Evolutionary conservation across 2,797 vertebrate species (phyloP).

Genomic region (Alauda arvensis): DNA sequence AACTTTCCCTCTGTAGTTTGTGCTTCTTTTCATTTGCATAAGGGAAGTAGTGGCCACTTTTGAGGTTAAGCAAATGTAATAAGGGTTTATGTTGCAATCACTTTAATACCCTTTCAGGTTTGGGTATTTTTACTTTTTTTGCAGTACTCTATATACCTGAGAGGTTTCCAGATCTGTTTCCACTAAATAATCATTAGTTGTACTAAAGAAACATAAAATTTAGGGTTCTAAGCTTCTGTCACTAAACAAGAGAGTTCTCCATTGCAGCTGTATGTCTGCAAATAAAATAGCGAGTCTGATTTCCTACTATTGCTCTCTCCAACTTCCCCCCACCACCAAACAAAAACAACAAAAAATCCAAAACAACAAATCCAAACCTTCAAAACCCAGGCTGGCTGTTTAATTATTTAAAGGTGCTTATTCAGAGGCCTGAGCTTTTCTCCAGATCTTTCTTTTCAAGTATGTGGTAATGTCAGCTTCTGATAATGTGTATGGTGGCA

Average conservation of each 20-base stretch:
- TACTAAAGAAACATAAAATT: neutral
- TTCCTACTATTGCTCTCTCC: neutral
- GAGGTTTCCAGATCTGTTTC: neutral
- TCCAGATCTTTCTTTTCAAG: neutral
- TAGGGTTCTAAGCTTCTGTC: neutral
- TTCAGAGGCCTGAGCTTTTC: neutral
- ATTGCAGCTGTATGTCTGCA: neutral
- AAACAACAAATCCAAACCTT: neutral
- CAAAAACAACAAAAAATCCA: neutral
- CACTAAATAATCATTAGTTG: neutral
- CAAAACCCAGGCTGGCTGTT: neutral
- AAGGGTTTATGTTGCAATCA: neutral
- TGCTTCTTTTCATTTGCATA: neutral
- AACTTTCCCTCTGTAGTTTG: neutral
- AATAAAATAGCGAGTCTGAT: neutral
- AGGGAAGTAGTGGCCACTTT: neutral
- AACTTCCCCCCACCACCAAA: fast-evolving
- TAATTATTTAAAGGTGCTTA: neutral
- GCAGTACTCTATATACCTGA: neutral
- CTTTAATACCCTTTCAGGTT: neutral
- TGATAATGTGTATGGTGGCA: neutral
- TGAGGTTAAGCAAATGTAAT: neutral
- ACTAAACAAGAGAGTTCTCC: neutral
- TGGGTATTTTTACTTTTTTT: neutral
- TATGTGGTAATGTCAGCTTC: neutral